Evolutionary conservation across 2,888 invertebrate species (phyloP).

Genomic region (Papilio demoleus): DNA sequence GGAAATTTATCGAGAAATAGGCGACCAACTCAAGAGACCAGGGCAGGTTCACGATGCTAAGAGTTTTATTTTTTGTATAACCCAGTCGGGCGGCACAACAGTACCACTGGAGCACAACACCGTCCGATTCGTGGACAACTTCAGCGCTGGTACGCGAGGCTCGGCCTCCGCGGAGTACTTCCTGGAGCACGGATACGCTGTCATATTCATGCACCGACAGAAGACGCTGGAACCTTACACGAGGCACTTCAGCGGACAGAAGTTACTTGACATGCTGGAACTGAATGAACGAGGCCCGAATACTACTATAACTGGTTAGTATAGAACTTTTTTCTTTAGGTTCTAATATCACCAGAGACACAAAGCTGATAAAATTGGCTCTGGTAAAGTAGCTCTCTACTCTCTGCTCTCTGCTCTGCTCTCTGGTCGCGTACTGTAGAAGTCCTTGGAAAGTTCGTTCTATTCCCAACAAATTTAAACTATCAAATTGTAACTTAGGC

Average conservation of each 20-base stretch:
- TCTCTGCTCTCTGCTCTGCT: no score
- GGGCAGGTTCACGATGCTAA: no score
- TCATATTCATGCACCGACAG: constrained; percentile 95
- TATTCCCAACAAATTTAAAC: no score
- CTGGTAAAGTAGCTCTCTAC: no score
- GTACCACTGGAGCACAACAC: constrained; percentile 98
- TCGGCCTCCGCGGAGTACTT: constrained; percentile 98
- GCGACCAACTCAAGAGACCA: no score
- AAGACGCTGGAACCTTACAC: constrained; percentile 96
- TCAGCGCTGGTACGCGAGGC: constrained; percentile 98
- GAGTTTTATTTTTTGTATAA: background rate
- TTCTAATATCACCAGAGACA: no score
- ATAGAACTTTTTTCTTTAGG: background rate
- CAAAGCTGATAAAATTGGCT: no score
- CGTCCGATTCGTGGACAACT: constrained; percentile 99
- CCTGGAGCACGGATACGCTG: constrained; percentile 91
- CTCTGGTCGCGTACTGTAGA: no score
- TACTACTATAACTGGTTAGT: constrained; percentile 85
- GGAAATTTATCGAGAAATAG: no score
- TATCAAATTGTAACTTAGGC: no score
- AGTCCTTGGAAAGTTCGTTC: no score
- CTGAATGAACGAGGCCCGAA: constrained; percentile 85
- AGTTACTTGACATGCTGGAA: constrained; percentile 91
- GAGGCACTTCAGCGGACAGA: constrained; percentile 91
- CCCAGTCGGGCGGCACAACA: constrained; percentile 97